Evolutionary conservation across 2,888 invertebrate genomes (phyloP).

Genomic region (Temnothorax ravouxi): DNA sequence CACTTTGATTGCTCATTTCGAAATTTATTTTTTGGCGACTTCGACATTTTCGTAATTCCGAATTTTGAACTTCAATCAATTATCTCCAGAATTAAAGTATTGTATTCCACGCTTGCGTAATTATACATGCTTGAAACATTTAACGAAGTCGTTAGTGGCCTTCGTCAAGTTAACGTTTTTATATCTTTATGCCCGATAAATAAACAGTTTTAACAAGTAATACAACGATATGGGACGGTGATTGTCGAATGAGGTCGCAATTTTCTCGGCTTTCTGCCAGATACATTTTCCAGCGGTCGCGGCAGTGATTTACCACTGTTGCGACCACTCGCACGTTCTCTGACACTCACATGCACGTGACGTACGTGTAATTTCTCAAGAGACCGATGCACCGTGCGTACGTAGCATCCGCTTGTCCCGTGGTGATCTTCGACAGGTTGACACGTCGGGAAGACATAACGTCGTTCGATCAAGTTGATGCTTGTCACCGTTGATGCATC

Average conservation of each 20-base stretch:
- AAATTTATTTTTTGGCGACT: neutral
- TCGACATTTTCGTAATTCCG: neutral
- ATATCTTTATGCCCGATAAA: neutral
- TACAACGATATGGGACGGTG: too few species aligned
- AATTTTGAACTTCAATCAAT: neutral
- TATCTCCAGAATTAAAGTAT: neutral
- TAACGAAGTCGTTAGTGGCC: neutral
- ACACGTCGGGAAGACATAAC: neutral
- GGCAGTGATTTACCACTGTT: constrained; percentile 48
- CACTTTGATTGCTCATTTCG: neutral
- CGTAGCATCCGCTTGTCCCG: constrained; percentile 13
- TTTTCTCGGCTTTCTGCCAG: constrained; percentile 14
- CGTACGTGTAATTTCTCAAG: constrained; percentile 69
- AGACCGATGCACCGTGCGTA: constrained; percentile 30
- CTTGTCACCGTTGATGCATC: neutral
- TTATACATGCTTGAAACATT: neutral
- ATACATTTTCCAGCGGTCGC: neutral
- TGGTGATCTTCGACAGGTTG: constrained; percentile 27
- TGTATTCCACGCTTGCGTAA: neutral
- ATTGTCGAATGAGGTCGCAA: neutral
- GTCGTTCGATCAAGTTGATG: neutral
- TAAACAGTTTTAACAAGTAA: neutral
- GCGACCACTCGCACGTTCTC: neutral
- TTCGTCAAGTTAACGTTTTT: neutral
- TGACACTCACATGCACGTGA: constrained; percentile 39